phyloP scores from a whole-genome alignment of 2,888 invertebrate species.

The Aphodius sticticus region DNA sequence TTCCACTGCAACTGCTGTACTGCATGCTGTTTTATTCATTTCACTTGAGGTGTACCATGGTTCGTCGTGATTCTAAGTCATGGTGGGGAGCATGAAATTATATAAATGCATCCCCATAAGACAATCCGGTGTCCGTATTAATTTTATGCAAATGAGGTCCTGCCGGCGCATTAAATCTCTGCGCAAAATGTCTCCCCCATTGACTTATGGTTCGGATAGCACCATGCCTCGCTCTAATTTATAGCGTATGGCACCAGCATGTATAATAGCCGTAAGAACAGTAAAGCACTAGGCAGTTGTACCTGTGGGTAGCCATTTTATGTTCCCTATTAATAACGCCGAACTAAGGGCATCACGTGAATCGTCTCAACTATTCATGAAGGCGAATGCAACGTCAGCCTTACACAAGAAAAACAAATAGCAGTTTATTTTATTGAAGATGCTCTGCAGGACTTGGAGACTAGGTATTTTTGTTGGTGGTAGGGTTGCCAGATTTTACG shows the following conservation, averaged over 20 bases:
- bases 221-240: slow-evolving; percentile 19
- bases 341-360: slow-evolving; percentile 14
- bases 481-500: too few relatives aligned
- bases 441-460: not conserved
- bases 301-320: slow-evolving; percentile 26
- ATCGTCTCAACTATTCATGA: not conserved
- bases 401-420: not conserved
- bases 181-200: not conserved
- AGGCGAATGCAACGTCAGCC: not conserved
- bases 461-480: too few relatives aligned
- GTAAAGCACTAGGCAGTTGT: slow-evolving; percentile 11
- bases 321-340: slow-evolving; percentile 24
- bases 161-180: not conserved
- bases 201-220: not conserved
- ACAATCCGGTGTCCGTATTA: slow-evolving; percentile 4
- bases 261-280: slow-evolving; percentile 25
- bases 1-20: not conserved
- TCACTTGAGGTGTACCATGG: not conserved
- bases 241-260: slow-evolving; percentile 12
- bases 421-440: not conserved
- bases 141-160: not conserved
- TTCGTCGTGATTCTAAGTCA: not conserved
- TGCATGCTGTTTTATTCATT: not conserved
- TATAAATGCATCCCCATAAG: slow-evolving; percentile 4
- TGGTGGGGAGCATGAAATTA: not conserved